Percentiles rank a stretch among this genome's conserved stretches.
phyloP scores from a whole-genome alignment of 2,888 invertebrate species.

The Vesta saturnalis region DNA sequence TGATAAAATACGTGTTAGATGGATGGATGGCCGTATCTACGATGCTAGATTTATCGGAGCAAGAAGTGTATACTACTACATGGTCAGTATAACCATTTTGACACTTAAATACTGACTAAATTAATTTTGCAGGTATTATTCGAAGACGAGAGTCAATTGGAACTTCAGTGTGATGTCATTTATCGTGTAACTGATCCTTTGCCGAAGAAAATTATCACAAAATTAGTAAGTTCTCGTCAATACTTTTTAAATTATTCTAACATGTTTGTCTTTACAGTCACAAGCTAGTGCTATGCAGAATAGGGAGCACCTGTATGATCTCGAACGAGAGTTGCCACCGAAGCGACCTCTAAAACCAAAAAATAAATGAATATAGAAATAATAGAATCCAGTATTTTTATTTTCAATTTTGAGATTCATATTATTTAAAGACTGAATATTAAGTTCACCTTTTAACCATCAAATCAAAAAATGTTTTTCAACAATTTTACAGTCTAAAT shows the following conservation, averaged over 20 bases:
- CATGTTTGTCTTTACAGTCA: conserved; percentile 56
- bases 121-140: conserved; percentile 61
- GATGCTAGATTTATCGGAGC: conserved; percentile 33
- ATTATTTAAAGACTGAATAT: conserved; percentile 26
- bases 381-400: conserved; percentile 14
- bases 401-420: conserved; percentile 2
- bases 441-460: neutral
- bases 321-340: conserved; percentile 56
- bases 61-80: conserved; percentile 26
- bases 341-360: conserved; percentile 52
- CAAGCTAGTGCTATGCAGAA: conserved; percentile 65
- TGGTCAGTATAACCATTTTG: conserved; percentile 23
- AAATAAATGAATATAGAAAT: neutral
- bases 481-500: neutral
- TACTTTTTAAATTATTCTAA: neutral
- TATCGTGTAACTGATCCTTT: conserved; percentile 21
- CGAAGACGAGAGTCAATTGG: conserved; percentile 63
- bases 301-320: conserved; percentile 64
- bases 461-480: neutral
- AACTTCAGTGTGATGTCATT: conserved; percentile 62
- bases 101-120: neutral
- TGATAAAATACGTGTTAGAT: conserved; percentile 64
- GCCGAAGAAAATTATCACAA: conserved; percentile 25
- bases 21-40: conserved; percentile 64
- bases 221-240: conserved; percentile 22